phyloP scores from a whole-genome alignment of 2,797 vertebrate genomes.

The Falco novaeseelandiae region DNA sequence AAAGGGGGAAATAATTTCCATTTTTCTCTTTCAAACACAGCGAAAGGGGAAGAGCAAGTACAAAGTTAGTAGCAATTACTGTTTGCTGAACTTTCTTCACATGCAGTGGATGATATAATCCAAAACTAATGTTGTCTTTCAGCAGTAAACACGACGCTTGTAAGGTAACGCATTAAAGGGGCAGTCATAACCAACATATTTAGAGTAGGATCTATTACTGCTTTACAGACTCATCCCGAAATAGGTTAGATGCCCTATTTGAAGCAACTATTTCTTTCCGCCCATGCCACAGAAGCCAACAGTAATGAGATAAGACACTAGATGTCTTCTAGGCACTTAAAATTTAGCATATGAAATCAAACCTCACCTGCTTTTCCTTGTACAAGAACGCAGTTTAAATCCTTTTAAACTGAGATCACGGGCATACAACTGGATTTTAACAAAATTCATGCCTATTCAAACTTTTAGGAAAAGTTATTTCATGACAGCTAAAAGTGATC shows the following conservation, averaged over 20 bases:
- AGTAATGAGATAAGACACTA: not conserved
- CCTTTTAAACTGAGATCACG: not conserved
- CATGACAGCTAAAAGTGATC: not conserved
- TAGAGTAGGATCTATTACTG: not conserved
- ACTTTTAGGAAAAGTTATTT: not conserved
- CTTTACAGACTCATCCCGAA: not conserved
- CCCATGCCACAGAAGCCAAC: not conserved
- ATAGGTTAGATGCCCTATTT: not conserved
- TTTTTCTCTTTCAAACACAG: not conserved
- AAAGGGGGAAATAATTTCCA: not conserved
- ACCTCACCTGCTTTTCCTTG: not conserved
- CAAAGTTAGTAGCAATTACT: not conserved
- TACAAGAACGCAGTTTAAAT: not conserved
- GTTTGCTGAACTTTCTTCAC: not conserved
- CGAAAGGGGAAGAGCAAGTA: not conserved
- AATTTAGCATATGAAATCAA: not conserved
- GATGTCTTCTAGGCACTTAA: not conserved
- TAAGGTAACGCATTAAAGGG: not conserved
- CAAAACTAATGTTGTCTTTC: not conserved
- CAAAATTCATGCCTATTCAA: not conserved
- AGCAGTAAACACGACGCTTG: not conserved
- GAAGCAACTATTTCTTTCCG: not conserved
- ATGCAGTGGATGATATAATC: not conserved
- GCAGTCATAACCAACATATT: not conserved
- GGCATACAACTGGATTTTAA: not conserved